Evolutionary conservation across 2,797 vertebrate genomes (phyloP), one percentile per base, ranked within the genome.

Genomic region (Sebastolobus alascanus): DNA sequence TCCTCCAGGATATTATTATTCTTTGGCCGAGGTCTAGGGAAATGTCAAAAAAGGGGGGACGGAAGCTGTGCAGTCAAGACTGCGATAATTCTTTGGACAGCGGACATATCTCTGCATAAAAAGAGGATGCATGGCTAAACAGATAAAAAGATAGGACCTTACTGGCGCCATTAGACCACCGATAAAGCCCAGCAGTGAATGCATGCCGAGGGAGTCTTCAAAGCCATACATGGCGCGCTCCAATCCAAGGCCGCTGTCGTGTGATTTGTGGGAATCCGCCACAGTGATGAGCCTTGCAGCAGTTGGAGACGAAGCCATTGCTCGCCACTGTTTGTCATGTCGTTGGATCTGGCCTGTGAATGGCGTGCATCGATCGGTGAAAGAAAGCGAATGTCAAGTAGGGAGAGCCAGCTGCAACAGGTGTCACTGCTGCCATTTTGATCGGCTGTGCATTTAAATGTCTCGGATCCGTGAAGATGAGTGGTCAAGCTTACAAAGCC

Each of bases 141-240:
- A 59, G 71, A 76, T 37, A 14, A 31, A 78, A 38, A 72, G 74
- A 80, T 46, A 50, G 20, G 68, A 66, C 46, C 71, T 70, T 12
- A 22, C 54, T 75, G 66, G 77, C 56, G 38, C 20, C 37, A 65
- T 43, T 68, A 66, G 55, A 63, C 54, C 60, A 43, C 59, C 9
- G 43, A 58, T 82, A 50, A 43, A 76, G 60, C 82, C 71, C 74
- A 72, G 25, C 55, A 67, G 77, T 20, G 35, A 73, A 2, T 64
- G 27, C 27, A 58, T 50, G 74, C 80, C 76, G 66, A 78, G 31
- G 22, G 64, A 74, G 52, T 66, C 58, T 58, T 43, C 33, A 31
- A 74, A 79, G 72, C 77, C 76, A 82, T 75, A 79, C 74, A 72
- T 40, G 64, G 16, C 3, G 1, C 8, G n/a, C 37, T 76, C 54